Base-by-base conservation (phyloP, 1,140 invertebrate species). In the Philotrypesis tridentata region DNA sequence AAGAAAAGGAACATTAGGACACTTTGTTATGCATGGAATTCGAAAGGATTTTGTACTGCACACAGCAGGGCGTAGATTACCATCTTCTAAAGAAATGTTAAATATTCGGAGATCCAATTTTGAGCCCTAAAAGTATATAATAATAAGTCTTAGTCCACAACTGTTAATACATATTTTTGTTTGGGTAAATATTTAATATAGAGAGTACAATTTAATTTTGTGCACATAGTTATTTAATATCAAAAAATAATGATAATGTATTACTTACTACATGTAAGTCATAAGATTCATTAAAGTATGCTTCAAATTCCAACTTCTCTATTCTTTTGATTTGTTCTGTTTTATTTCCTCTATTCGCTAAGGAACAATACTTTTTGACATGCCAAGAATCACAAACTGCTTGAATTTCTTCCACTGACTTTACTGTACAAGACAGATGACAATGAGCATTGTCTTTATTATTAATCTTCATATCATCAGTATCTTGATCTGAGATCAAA, bases 41-140 rank as follows among this genome's bases (percentile, higher is more conserved):
- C 55, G 23, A 25, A 82, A 78, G 3, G 63, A 71, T 25, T 80
- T 75, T 61, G 14, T n/a, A 5, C 23, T 17, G 79, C 95, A 95
- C 17, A 90, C 77, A 17, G 92, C 83, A 84, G 87, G 85, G 21
- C 89, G 85, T 84, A 77, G 60, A 21, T 81, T 83, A 43, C 87
- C 88, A 63, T 90, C 87, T 31, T 87, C 74, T 85, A 94, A 93
- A 61, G 84, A 90, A 5, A 92, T 91, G 83, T 92, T 92, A 33
- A 89, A 90, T 71, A 92, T 55, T 79, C 70, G 80, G 27, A 84
- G 74, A 33, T 84, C 25, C 17, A 84, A 23, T 65, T 65, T 65
- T 29, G 61, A 25, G 61, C 27, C 61, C 61, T 65, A 65, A n/a
- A 5, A 55, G 21, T 5, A 37, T 5, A 37, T 55, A 55, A 5